These are phyloP conservation scores for Danaus chrysippus DNA, from an alignment of 2,888 invertebrate genomes.

Conservation along the genomic window DNA sequence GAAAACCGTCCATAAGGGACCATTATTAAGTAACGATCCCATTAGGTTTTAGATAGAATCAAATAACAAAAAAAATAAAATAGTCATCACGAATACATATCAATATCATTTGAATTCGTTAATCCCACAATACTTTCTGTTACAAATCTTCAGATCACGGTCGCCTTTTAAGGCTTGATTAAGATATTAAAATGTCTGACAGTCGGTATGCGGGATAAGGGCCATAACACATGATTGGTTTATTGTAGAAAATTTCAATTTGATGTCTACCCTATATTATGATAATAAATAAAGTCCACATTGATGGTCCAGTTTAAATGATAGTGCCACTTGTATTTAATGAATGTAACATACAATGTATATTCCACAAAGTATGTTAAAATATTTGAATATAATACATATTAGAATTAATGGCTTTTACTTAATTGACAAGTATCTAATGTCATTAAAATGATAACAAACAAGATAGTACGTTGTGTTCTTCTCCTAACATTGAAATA, in stretches of 20 bases:
- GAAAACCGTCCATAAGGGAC: too few species aligned
- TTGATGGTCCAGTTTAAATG: neutral
- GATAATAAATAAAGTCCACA: neutral
- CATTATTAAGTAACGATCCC: neutral
- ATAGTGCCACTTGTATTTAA: neutral
- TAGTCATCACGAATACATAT: slow-evolving; percentile 2
- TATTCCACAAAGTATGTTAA: too few species aligned
- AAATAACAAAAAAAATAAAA: neutral
- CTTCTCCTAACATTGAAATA: slow-evolving; percentile 15
- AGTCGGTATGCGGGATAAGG: slow-evolving; percentile 18
- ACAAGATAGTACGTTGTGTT: slow-evolving; percentile 6
- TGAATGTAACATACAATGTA: neutral
- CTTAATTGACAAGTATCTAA: too few species aligned
- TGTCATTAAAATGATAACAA: neutral
- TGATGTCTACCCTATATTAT: too few species aligned
- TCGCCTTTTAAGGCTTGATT: slow-evolving; percentile 26
- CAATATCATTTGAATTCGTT: slow-evolving; percentile 13
- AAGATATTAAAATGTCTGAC: slow-evolving; percentile 28
- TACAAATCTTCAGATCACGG: slow-evolving; percentile 21
- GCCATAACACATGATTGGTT: neutral
- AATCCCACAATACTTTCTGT: slow-evolving; percentile 17
- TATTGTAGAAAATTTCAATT: neutral
- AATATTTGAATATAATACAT: too few species aligned
- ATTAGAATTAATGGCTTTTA: too few species aligned
- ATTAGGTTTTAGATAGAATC: neutral